Base-by-base conservation (phyloP, 2,113 vertebrate genomes). In the Hylia prasina region DNA sequence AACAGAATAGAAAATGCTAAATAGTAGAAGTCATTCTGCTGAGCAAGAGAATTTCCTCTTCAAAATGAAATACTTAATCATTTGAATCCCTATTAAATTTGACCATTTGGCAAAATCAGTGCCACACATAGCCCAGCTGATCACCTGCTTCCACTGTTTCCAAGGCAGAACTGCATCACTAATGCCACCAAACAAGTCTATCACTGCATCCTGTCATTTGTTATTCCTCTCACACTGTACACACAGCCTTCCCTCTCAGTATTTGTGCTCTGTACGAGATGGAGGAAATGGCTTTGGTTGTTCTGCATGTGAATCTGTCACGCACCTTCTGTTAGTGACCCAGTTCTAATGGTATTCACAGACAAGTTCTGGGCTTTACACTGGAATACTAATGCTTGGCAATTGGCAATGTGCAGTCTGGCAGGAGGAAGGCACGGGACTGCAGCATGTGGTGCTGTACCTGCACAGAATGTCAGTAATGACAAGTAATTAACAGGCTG, bases 1-100 rank as follows among this genome's bases (percentile, higher is more conserved):
- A 95, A 58, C 40, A 79, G 56, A 80, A 89, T 56, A 87, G 77
- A 84, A 95, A 93, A 85, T 78, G 77, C 44, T 85, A 91, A 82
- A 72, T 54, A 83, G 68, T 78, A 75, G 27, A 51, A 84, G 44
- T 63, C 79, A 42, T 56, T 91, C 53, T 94, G 89, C 91, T 91
- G 91, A 83, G 77, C 94, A 82, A 56, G 81, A 89, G 37, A 82
- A 85, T 89, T 92, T 70, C 30, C 35, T 92, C 64, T 83, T 57
- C 42, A 89, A 87, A 94, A 91, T 42, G 1, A 93, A 90, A 76
- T 76, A 79, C 40, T 90, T 61, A 48, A 89, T 94, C 33, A 53
- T 79, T 64, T 82, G 39, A 82, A 85, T 91, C 61, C 48, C 53
- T 87, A 24, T 76, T 72, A 69, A 84, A 91, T 76, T 71, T 2